phyloP scores from a whole-genome alignment of 1,140 invertebrate genomes.

The Drosophila sproati region DNA sequence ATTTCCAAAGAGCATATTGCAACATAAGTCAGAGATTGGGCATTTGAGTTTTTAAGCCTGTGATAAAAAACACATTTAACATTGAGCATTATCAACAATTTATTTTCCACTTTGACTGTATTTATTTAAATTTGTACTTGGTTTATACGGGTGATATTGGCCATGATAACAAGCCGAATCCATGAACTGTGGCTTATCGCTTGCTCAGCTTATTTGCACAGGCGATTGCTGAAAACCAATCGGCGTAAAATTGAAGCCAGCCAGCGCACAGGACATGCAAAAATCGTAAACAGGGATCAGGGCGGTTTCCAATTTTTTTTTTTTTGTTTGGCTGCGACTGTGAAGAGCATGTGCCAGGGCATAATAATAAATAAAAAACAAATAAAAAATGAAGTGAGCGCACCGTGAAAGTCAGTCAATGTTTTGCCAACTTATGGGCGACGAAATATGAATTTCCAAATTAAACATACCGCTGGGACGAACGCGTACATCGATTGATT shows the following conservation, averaged over 20 bases:
- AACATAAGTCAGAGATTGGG: neutral
- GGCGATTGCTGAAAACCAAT: slow-evolving; percentile 84
- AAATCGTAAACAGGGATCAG: slow-evolving; percentile 56
- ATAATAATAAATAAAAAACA: slow-evolving; percentile 77
- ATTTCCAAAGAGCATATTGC: neutral
- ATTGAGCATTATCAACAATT: slow-evolving; percentile 56
- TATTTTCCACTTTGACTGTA: slow-evolving; percentile 79
- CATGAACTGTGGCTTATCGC: slow-evolving; percentile 71
- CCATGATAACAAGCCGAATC: slow-evolving; percentile 32
- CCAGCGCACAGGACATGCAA: slow-evolving; percentile 57
- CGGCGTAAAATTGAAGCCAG: slow-evolving; percentile 84
- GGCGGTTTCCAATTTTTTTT: slow-evolving; percentile 6
- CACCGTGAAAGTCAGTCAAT: slow-evolving; percentile 56
- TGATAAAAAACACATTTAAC: slow-evolving; percentile 40
- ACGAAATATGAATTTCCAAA: slow-evolving; percentile 81
- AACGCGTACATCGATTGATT: slow-evolving; percentile 71
- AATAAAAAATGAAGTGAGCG: slow-evolving; percentile 67
- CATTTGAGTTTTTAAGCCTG: slow-evolving; percentile 14
- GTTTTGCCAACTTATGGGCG: slow-evolving; percentile 54
- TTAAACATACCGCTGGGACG: slow-evolving; percentile 64
- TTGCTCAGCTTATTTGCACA: slow-evolving; percentile 81
- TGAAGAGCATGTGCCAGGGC: slow-evolving; percentile 59
- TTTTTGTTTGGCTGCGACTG: neutral
- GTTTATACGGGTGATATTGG: slow-evolving; percentile 39
- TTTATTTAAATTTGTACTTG: slow-evolving; percentile 79